Evolutionary conservation across 2,888 invertebrate species (phyloP), one percentile per base, ranked within the genome.

Genomic region (Tetramorium bicarinatum): DNA sequence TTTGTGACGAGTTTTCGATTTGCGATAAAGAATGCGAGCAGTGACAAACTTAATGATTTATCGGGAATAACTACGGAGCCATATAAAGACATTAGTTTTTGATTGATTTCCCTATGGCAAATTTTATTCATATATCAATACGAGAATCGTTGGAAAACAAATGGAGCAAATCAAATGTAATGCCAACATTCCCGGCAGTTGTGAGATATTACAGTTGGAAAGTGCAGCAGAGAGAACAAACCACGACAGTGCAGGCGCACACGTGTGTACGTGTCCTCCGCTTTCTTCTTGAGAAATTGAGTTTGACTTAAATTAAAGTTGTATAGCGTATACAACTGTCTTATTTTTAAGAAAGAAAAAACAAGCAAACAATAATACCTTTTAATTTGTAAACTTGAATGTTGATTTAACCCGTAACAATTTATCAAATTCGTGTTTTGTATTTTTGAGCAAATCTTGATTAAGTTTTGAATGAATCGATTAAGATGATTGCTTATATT

Each of bases 151-250:
- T 54, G 44, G 29, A 56, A 69, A 69, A 69, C 77, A 79, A 79
- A 79, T 69, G 47, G 56, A 69, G 54, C 25, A 41, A 77, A 67
- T 77, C n/a, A 54, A 66, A 56, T 41, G 29, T 67, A 66, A 66
- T 77, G 25, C 67, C 66, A 54, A 54, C 29, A 77, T 56, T 77
- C n/a, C 49, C 54, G 67, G 44, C 67, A 56, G 67, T 25, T 67
- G 44, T 77, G 67, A 77, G 77, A 77, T 67, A 77, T 67, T 77
- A 67, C 41, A 67, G 67, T 77, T 77, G 77, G 21, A 25, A 77
- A 77, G 54, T 56, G 54, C 54, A 67, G 54, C 44, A 44, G 56
- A 41, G 54, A 44, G 54, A 67, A 77, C 38, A 54, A 77, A 67
- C 29, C 41, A 29, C 29, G 77, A 77, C 25, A 67, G 15, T 77